Evolutionary conservation across 2,113 vertebrate genomes (phyloP).

Genomic region (Urocolius indicus): DNA sequence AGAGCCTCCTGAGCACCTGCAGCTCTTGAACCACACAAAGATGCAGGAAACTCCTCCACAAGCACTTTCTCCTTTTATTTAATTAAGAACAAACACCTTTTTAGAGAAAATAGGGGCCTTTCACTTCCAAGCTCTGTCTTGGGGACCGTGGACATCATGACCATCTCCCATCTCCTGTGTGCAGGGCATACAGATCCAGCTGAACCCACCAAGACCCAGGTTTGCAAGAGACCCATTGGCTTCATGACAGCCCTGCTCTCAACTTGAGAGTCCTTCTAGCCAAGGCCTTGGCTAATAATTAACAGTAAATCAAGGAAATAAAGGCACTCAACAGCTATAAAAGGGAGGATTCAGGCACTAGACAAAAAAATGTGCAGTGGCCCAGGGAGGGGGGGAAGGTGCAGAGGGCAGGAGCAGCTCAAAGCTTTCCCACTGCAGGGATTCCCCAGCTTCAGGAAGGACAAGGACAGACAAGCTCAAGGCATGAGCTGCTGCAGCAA

Average conservation of each 20-base stretch:
- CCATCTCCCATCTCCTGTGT: neutral
- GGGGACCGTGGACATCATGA: neutral
- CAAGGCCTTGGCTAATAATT: neutral
- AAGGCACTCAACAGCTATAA: neutral
- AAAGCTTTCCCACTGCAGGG: neutral
- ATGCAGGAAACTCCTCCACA: neutral
- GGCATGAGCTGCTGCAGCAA: neutral
- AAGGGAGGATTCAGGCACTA: neutral
- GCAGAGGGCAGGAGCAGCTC: neutral
- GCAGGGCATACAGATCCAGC: rapidly evolving
- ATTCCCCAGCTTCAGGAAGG: neutral
- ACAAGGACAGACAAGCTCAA: neutral
- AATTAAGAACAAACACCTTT: neutral
- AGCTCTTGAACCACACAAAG: neutral
- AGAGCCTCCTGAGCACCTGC: neutral
- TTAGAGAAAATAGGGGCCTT: neutral
- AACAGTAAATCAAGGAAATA: neutral
- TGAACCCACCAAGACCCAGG: neutral
- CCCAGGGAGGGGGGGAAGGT: neutral
- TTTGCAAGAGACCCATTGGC: neutral
- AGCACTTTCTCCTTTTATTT: neutral
- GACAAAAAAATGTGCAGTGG: no score
- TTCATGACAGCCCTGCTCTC: rapidly evolving
- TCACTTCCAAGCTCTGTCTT: neutral
- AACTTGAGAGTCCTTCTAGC: neutral